Percentiles rank a stretch among this genome's conserved stretches.
These are phyloP conservation scores for Neogale vison DNA, from an alignment of 2,113 vertebrate genomes.

Conservation along the genomic window DNA sequence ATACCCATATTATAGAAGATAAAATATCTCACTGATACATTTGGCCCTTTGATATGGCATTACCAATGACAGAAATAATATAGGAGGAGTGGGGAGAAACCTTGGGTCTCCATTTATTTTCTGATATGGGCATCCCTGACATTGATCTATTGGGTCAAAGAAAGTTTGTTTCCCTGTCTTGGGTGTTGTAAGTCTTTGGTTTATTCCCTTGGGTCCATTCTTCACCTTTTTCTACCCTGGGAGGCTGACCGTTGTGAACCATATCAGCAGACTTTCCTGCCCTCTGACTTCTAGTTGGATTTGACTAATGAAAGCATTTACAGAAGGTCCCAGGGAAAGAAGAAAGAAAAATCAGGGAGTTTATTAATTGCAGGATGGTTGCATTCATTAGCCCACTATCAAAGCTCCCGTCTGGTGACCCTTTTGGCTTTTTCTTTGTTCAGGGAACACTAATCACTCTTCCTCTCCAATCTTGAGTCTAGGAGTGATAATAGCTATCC, in stretches of 20 bases:
- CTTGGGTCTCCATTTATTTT: neutral
- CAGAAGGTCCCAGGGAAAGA: neutral
- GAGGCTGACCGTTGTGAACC: neutral
- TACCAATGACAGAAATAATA: conserved; percentile 9
- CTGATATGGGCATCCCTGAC: neutral
- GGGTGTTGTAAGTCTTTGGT: neutral
- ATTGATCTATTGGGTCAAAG: neutral
- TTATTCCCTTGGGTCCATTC: neutral
- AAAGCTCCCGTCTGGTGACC: neutral
- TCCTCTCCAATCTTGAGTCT: neutral
- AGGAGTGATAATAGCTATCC: neutral
- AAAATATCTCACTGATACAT: neutral
- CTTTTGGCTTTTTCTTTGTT: neutral
- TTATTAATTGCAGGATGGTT: neutral
- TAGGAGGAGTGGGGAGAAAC: neutral
- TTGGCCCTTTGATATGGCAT: neutral
- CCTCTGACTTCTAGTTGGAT: neutral
- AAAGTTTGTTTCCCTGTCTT: neutral
- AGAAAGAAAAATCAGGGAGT: neutral
- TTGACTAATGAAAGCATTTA: neutral
- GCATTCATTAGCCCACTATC: neutral
- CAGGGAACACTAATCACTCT: neutral
- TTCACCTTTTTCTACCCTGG: neutral
- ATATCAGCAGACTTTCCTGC: neutral
- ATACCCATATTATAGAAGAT: neutral